These are phyloP conservation scores for Anguilla marmorata DNA, from an alignment of 2,797 vertebrate species.

Conservation along the genomic window DNA sequence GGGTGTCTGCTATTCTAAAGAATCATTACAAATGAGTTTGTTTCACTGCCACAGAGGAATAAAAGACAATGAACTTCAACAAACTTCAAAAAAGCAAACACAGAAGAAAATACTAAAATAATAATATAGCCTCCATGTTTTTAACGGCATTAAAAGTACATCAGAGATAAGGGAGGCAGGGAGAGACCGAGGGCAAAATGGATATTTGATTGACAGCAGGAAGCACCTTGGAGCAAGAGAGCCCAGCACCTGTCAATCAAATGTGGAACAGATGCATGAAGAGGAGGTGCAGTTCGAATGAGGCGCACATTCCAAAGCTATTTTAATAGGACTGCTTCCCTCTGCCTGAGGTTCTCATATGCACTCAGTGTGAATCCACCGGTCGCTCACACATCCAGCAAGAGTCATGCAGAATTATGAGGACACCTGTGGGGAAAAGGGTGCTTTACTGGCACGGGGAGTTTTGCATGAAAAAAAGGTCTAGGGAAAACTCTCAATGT, in stretches of 20 bases:
- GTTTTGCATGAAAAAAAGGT: constrained; percentile 42
- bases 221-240: constrained; percentile 41
- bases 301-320: constrained; percentile 14
- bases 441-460: constrained; percentile 44
- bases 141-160: constrained; percentile 51
- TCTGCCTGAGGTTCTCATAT: constrained; percentile 49
- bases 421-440: constrained; percentile 45
- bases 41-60: constrained; percentile 39
- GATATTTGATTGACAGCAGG: constrained; percentile 51
- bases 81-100: constrained; percentile 7
- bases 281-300: constrained; percentile 16
- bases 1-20: constrained; percentile 27
- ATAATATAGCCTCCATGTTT: constrained; percentile 43
- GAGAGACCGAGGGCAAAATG: constrained; percentile 47
- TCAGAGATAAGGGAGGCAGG: constrained; percentile 50
- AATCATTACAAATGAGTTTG: constrained; percentile 28
- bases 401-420: constrained; percentile 42
- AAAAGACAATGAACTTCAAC: constrained; percentile 10
- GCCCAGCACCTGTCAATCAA: constrained; percentile 18
- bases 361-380: constrained; percentile 46
- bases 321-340: constrained; percentile 56
- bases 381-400: constrained; percentile 50
- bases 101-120: not conserved
- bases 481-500: not conserved
- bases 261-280: constrained; percentile 2